Evolutionary conservation across 2,888 invertebrate species (phyloP).

Genomic region (Stegana nigrithorax): DNA sequence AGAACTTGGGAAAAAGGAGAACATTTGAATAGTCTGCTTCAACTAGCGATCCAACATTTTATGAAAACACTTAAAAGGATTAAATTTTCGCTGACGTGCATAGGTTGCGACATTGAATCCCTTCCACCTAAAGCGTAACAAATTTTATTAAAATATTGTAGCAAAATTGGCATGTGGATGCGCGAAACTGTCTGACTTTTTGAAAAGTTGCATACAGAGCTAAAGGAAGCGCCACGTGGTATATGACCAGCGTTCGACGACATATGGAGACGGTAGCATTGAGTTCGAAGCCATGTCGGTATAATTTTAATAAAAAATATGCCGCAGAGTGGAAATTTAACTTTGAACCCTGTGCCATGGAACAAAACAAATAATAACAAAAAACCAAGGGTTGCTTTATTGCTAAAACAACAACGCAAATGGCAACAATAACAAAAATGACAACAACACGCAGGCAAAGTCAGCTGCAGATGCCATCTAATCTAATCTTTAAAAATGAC

Average conservation of each 20-base stretch:
- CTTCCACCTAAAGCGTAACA: conserved; percentile 26
- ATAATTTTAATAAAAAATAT: conserved; percentile 54
- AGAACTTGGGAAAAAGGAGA: no score
- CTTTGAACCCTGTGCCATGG: conserved; percentile 49
- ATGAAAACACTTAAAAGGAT: conserved; percentile 56
- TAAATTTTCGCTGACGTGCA: conserved; percentile 49
- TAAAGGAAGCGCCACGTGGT: conserved; percentile 30
- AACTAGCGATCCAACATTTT: conserved; percentile 20
- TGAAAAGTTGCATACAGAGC: neutral
- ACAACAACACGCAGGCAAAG: neutral
- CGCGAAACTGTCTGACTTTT: neutral
- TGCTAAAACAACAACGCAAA: neutral
- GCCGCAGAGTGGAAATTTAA: conserved; percentile 13
- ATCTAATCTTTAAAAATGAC: conserved; percentile 8
- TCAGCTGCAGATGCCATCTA: neutral
- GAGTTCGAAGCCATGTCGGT: no score
- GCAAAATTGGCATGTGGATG: conserved; percentile 18
- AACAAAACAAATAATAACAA: conserved; percentile 21
- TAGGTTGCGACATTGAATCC: conserved; percentile 17
- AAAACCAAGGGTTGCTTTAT: neutral
- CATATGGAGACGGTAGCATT: no score
- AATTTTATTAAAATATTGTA: conserved; percentile 41
- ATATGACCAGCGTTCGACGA: conserved; percentile 19
- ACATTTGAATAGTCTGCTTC: no score
- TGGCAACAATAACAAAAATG: neutral